These are phyloP conservation scores for Dermochelys coriacea DNA, from an alignment of 2,797 vertebrate genomes.

Conservation along the genomic window DNA sequence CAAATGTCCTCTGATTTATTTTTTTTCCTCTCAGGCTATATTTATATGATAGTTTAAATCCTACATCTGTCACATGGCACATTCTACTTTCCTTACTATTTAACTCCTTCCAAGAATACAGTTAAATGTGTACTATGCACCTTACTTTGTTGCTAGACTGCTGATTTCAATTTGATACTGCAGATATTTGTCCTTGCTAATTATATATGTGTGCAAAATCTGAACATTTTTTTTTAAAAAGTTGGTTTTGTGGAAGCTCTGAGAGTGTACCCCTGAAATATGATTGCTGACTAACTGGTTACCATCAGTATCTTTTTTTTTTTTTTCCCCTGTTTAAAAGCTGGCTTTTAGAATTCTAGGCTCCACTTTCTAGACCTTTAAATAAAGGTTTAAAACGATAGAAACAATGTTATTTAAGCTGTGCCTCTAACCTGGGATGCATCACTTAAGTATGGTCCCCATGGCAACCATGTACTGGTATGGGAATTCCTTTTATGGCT, in stretches of 20 bases:
- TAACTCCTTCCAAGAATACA: not conserved
- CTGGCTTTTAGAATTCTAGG: conserved; percentile 50
- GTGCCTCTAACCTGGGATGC: conserved; percentile 74
- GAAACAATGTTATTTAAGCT: conserved; percentile 69
- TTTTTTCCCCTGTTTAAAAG: conserved; percentile 42
- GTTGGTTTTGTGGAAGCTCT: not conserved
- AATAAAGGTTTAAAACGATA: conserved; percentile 29
- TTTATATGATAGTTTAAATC: not conserved
- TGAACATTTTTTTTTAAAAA: conserved; percentile 11
- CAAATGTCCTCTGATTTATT: not conserved
- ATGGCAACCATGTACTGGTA: conserved; percentile 83
- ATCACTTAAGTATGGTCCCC: conserved; percentile 82
- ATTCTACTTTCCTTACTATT: conserved; percentile 21
- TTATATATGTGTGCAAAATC: not conserved
- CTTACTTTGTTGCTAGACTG: not conserved
- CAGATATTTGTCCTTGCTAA: conserved; percentile 14
- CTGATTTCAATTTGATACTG: conserved; percentile 40
- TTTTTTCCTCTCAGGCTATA: not conserved
- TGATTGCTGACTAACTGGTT: conserved; percentile 18
- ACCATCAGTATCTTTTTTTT: conserved; percentile 45
- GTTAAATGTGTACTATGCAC: not conserved
- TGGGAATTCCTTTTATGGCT: conserved; percentile 85
- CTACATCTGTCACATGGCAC: not conserved
- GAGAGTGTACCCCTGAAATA: not conserved
- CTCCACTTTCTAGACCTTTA: not conserved